Evolutionary conservation across 2,888 invertebrate species (phyloP), one percentile per base, ranked within the genome.

Genomic region (Drosophila prostipennis): DNA sequence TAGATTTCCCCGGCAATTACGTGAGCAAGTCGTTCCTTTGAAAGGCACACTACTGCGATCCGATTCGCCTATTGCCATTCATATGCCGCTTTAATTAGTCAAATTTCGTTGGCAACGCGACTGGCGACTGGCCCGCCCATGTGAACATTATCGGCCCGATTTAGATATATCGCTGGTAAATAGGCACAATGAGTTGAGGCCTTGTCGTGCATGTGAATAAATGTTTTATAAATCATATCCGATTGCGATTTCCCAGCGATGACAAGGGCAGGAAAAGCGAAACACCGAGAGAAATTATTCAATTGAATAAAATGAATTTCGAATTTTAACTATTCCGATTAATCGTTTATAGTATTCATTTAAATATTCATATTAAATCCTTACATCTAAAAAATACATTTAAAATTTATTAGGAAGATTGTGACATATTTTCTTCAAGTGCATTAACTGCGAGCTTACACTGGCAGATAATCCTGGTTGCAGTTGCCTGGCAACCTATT

Each of bases 201-300:
- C 45, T 46, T 46, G 65, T 68, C 54, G 69, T 16, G 54, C 16
- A 39, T 53, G 37, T 68, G 45, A 46, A 39, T 68, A 39, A 46
- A 65, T 65, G 39, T 68, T 65, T 65, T 68, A 68, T 65, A 68
- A 65, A 65, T 65, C 53, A 53, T 65, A 65, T 65, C 65, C 65
- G 65, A 68, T 65, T 67, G 45, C 68, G 43, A 52, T 68, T 68
- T 68, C 26, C 37, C 65, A 14, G n/a, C 37, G 60, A 32, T 23
- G 60, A 39, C 45, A 37, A n/a, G 10, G 23, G 32, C 29, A 39
- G 29, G 10, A 37, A 37, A 13, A 7, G 19, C 16, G 14, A 23
- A 23, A 32, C 46, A 46, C 46, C 5, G 29, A 14, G 11, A 10
- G 3, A 45, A 46, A 46, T n/a, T n/a, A n/a, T n/a, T n/a, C n/a